These are phyloP conservation scores for Sebastes iracundus DNA, from an alignment of 2,797 vertebrate species.

Conservation along the genomic window DNA sequence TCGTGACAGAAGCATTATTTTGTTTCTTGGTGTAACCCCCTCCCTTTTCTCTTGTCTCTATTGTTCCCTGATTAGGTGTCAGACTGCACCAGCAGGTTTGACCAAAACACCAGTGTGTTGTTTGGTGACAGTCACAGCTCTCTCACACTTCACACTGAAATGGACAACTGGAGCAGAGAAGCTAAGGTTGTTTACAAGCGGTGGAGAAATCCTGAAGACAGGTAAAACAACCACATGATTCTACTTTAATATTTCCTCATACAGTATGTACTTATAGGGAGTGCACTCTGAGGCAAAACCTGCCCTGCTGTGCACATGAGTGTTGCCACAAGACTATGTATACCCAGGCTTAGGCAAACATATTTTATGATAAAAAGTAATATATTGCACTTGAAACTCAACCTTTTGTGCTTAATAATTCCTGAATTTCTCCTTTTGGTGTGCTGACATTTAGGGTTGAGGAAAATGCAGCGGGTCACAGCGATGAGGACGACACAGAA, in stretches of 20 bases:
- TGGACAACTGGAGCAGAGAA: constrained; percentile 44
- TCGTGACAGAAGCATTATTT: background rate
- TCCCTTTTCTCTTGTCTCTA: background rate
- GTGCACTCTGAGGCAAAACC: too few relatives aligned
- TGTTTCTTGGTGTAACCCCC: constrained; percentile 12
- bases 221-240: constrained; percentile 44
- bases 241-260: background rate
- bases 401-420: background rate
- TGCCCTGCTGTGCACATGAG: background rate
- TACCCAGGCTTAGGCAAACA: background rate
- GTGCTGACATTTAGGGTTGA: background rate
- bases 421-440: background rate
- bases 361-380: background rate
- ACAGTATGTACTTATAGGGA: too few relatives aligned
- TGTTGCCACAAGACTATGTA: background rate
- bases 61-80: constrained; percentile 22
- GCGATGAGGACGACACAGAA: constrained; percentile 53
- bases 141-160: background rate
- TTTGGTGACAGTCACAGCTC: background rate
- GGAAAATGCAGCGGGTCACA: background rate
- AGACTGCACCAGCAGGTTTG: constrained; percentile 37
- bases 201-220: constrained; percentile 55
- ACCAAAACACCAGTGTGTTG: background rate
- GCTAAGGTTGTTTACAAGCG: constrained; percentile 48
- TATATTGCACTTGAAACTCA: background rate